phyloP scores from a whole-genome alignment of 2,113 vertebrate genomes.

The Scomber japonicus region DNA sequence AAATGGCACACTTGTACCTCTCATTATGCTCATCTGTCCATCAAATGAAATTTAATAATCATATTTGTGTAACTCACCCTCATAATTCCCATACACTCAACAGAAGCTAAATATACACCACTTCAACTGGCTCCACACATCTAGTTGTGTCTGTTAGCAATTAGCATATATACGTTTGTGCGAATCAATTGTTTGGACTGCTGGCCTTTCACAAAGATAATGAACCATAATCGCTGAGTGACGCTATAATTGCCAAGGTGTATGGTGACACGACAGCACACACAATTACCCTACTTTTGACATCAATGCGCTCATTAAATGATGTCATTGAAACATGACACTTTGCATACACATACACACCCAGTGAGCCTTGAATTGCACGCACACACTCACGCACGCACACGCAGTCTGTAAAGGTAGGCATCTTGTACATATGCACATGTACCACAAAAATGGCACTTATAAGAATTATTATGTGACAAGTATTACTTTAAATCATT shows the following conservation, averaged over 20 bases:
- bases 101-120: slow-evolving; percentile 67
- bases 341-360: slow-evolving; percentile 52
- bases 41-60: slow-evolving; percentile 73
- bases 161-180: slow-evolving; percentile 75
- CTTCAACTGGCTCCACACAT: slow-evolving; percentile 62
- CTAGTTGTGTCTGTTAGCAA: slow-evolving; percentile 78
- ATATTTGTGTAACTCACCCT: slow-evolving; percentile 71
- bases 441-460: no score
- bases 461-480: no score
- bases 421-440: background rate
- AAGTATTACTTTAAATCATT: no score
- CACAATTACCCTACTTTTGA: slow-evolving; percentile 79
- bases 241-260: slow-evolving; percentile 81
- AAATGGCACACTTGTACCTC: slow-evolving; percentile 62
- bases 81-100: slow-evolving; percentile 62
- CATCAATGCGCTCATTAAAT: slow-evolving; percentile 79
- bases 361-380: slow-evolving; percentile 12
- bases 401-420: background rate
- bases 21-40: slow-evolving; percentile 71
- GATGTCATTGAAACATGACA: slow-evolving; percentile 80
- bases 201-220: slow-evolving; percentile 74
- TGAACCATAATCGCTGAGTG: slow-evolving; percentile 82
- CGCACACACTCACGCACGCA: slow-evolving; percentile 5
- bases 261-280: slow-evolving; percentile 74
- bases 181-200: slow-evolving; percentile 77